Base-by-base conservation (phyloP, 2,888 invertebrate species). In the Octonoba sinensis region DNA sequence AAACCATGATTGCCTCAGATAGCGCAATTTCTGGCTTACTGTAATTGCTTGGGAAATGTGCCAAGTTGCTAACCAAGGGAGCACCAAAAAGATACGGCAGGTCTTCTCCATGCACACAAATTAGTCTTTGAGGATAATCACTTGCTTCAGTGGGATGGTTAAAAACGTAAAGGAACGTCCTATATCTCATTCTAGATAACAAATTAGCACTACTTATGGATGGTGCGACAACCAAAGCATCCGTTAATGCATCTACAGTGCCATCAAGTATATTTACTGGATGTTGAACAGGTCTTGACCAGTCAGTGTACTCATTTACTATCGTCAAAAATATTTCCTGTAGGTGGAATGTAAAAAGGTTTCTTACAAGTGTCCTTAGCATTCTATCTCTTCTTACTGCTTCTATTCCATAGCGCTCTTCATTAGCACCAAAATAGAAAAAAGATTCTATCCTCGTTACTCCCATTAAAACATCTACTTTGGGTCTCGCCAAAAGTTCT, bases 251-350 rank as follows among this genome's bases (percentile, higher is more conserved):
- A 89, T 97, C 96, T 85, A 98, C 90, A 0, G 97, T 95, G 88
- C 85, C 89, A 83, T 90, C 89, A 15, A 90, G 86, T 57, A 90
- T 87, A 22, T 88, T 87, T 66, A 88, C 87, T 20, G 89, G 88
- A 83, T 90, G 89, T 15, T 86, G 85, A 16, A 85, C 85, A 1
- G 96, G 95, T 84, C 94, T 90, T 88, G 95, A 95, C 97, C 97
- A 97, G 88, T 97, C 96, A 11, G 96, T 97, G 89, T 98, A 98
- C 88, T 97, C 96, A 89, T 97, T 96, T 86, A 95, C 94, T 85
- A 97, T 94, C 85, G 98, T 96, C 89, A 85, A 71, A 66, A 85
- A 85, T 16, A 86, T 86, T 72, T 86, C 86, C 82, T 86, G 86
- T 86, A 95, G 91, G 88, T 96, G 96, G 89, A 93, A 96, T 84